A percentile compares a stretch with the other conserved stretches of the same genome.
Conservation (phyloP, 2,888 invertebrate species). For the Amorpha juglandis region DNA sequence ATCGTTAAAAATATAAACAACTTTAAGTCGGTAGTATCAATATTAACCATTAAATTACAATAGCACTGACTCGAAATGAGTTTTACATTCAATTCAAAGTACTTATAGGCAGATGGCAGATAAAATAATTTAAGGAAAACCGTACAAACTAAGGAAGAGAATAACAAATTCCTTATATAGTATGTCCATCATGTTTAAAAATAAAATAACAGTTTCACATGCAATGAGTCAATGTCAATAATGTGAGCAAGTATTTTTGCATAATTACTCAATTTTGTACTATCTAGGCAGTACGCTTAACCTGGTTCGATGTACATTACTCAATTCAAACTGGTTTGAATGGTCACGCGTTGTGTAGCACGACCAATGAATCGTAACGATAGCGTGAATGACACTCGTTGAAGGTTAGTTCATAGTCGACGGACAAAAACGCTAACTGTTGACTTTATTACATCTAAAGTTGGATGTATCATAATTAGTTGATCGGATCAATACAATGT, state of each 20-base stretch:
- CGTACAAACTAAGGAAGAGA: not conserved
- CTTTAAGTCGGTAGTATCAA: no score
- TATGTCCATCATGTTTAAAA: not conserved
- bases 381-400: constrained; percentile 19
- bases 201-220: constrained; percentile 5
- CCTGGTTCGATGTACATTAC: constrained; percentile 19
- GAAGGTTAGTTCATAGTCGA: constrained; percentile 17
- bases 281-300: constrained; percentile 13
- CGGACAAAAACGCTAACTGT: not conserved
- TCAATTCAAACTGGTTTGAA: constrained; percentile 24
- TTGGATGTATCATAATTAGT: not conserved
- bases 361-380: constrained; percentile 23
- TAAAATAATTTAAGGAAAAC: not conserved
- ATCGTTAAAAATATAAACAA: no score
- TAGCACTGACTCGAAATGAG: no score
- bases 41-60: no score
- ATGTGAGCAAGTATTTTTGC: constrained; percentile 29
- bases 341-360: constrained; percentile 23
- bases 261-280: constrained; percentile 33
- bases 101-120: not conserved
- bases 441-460: not conserved
- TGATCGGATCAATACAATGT: no score
- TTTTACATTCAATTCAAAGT: not conserved
- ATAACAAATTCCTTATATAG: not conserved
- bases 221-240: constrained; percentile 21